Evolutionary conservation across 2,797 vertebrate genomes (phyloP), one percentile per base, ranked within the genome.

Genomic region (Microtus agrestis): DNA sequence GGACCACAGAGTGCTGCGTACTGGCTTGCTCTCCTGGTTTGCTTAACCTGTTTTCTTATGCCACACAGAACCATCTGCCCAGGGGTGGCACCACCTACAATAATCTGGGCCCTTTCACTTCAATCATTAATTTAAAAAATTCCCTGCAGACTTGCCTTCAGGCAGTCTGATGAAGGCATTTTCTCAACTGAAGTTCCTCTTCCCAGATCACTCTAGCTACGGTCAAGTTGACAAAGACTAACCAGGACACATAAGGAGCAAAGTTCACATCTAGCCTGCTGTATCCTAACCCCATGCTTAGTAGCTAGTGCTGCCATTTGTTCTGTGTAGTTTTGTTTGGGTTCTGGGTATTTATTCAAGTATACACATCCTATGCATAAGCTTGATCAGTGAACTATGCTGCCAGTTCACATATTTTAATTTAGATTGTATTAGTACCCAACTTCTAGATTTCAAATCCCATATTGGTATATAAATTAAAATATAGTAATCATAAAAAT

Each of bases 361-460:
- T 46, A 43, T 84, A 12, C 14, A 51, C 11, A 76, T 84, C 31
- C 13, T 61, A 11, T 56, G 10, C 40, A 37, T 91, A 25, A 21
- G 10, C 15, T 91, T 67, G 63, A 48, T 23, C 46, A 87, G 17
- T 43, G n/a, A 77, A 1, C 2, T 79, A 59, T 34, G 13, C 40
- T 25, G 15, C 37, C 40, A 79, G 48, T 21, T 7, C 25, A 71
- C 48, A 46, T 78, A 69, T 69, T 78, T n/a, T 89, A 84, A 73
- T 85, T 89, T 93, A 88, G 46, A 80, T 92, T 86, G 54, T 51
- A 80, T 27, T 11, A 73, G 40, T 21, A 73, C 51, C 25, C 65
- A 40, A 88, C 43, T 80, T 87, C 65, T 46, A 84, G 61, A 84
- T 84, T 77, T 12, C 51, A 84, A 82, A 91, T 87, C 90, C 56